These are phyloP conservation scores for Mus caroli DNA, from an alignment of 2,797 vertebrate species.

Conservation along the genomic window DNA sequence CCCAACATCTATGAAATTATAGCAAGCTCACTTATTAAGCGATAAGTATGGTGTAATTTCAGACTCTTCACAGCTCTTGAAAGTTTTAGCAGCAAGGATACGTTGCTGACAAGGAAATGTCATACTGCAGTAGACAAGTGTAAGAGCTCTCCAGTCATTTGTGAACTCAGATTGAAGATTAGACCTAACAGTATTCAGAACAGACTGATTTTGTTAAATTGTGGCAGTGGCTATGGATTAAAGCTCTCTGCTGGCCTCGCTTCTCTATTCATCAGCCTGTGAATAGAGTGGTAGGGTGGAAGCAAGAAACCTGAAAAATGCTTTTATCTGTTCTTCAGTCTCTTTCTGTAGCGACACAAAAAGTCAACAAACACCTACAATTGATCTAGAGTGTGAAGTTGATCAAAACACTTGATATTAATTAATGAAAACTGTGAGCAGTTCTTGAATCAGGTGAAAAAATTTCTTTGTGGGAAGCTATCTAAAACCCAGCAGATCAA, in stretches of 20 bases:
- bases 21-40: slow-evolving; percentile 8
- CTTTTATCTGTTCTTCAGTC: not conserved
- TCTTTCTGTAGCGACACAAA: not conserved
- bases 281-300: not conserved
- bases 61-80: slow-evolving; percentile 34
- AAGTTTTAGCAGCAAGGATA: slow-evolving; percentile 29
- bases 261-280: not conserved
- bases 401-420: not conserved
- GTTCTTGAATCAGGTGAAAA: not conserved
- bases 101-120: not conserved
- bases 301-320: not conserved
- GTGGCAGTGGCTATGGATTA: not conserved
- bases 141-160: not conserved
- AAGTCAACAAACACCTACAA: not conserved
- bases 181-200: not conserved
- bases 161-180: not conserved
- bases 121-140: not conserved
- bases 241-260: not conserved
- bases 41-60: slow-evolving; percentile 30
- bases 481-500: not conserved
- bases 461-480: not conserved
- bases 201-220: not conserved
- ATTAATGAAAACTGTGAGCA: not conserved
- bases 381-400: not conserved
- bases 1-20: slow-evolving; percentile 11